phyloP scores from a whole-genome alignment of 2,113 vertebrate genomes.

The Procapra przewalskii region DNA sequence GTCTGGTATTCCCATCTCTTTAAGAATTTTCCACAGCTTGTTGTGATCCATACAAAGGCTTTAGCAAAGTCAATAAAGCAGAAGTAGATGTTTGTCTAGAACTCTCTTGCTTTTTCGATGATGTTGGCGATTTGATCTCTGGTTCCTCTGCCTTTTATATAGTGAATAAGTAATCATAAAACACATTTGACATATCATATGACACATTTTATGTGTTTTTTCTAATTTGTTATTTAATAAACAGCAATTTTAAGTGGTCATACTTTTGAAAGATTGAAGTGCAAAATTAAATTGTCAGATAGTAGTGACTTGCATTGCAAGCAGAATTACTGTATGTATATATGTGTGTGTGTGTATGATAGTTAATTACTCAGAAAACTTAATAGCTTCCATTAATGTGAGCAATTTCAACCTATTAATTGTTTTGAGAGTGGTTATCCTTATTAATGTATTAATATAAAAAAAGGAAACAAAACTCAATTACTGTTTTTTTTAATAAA shows the following conservation, averaged over 20 bases:
- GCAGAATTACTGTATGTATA: not conserved
- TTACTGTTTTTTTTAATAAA: not conserved
- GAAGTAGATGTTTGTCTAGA: not conserved
- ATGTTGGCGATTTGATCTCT: not conserved
- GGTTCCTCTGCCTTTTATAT: not conserved
- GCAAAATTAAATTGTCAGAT: not conserved
- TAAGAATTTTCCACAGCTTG: not conserved
- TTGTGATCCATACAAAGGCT: not conserved
- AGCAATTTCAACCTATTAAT: constrained; percentile 25
- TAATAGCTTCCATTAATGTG: not conserved
- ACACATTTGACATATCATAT: not conserved
- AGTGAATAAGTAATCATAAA: not conserved
- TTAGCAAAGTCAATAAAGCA: not conserved
- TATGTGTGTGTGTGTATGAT: not conserved
- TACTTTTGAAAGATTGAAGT: not conserved
- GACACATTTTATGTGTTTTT: not conserved
- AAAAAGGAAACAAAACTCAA: not conserved
- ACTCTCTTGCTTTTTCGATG: not conserved
- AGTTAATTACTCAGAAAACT: not conserved
- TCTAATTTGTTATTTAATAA: not conserved
- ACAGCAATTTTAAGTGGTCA: not conserved
- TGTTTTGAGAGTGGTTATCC: not conserved
- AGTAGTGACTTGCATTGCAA: not conserved
- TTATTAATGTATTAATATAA: not conserved
- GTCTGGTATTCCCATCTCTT: not conserved